Conservation (phyloP, 2,113 vertebrate genomes). For the Lophochroa leadbeateri region DNA sequence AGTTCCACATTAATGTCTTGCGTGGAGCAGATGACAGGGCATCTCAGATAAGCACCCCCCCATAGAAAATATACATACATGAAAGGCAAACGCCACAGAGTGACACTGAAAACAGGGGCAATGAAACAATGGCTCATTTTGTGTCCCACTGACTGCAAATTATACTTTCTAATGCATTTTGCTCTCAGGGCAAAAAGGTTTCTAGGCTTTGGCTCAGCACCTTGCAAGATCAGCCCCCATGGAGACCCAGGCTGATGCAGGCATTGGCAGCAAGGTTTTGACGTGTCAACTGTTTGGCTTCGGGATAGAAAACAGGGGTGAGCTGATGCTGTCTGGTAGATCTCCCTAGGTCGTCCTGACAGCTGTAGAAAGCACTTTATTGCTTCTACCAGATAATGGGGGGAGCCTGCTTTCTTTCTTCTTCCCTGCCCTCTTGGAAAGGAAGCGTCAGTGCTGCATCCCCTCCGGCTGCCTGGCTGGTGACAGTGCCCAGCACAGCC, state of each 20-base stretch:
- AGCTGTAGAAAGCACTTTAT: slow-evolving; percentile 51
- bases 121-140: not conserved
- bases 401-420: slow-evolving; percentile 58
- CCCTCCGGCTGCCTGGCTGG: not conserved
- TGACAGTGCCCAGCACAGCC: not conserved
- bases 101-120: not conserved
- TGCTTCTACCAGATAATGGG: slow-evolving; percentile 39
- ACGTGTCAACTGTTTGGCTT: not conserved
- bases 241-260: not conserved
- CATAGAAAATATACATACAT: fast-evolving
- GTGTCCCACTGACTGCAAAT: not conserved
- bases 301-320: slow-evolving; percentile 43
- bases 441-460: not conserved
- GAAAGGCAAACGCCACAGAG: not conserved
- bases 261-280: not conserved
- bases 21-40: not conserved
- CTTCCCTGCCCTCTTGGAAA: not conserved
- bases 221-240: not conserved
- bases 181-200: not conserved
- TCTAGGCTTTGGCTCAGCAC: not conserved
- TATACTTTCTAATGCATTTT: not conserved
- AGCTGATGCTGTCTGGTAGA: slow-evolving; percentile 36
- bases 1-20: not conserved
- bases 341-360: slow-evolving; percentile 44
- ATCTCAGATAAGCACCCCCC: not conserved